Percentiles rank a stretch among this genome's conserved stretches.
Evolutionary conservation across 2,797 vertebrate genomes (phyloP).

Genomic region (Parauchenoglanis ngamensis): DNA sequence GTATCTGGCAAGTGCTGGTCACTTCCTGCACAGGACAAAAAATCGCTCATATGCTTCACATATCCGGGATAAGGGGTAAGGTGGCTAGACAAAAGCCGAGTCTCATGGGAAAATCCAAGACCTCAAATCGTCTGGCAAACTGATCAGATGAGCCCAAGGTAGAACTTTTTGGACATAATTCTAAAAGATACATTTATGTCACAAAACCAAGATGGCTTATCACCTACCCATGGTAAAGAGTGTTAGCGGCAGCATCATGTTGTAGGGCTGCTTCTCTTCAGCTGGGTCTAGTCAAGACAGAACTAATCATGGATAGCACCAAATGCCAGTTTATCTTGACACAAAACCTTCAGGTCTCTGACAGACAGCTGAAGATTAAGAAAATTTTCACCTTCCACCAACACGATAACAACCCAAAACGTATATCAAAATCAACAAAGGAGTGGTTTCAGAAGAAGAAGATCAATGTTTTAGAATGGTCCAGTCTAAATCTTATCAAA

Average conservation of each 20-base stretch:
- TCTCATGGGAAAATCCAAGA: neutral
- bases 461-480: neutral
- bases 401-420: neutral
- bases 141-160: neutral
- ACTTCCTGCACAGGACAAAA: neutral
- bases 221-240: neutral
- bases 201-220: neutral
- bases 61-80: neutral
- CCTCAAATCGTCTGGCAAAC: neutral
- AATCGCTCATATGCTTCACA: neutral
- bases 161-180: too few species aligned
- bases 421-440: neutral
- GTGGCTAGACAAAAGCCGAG: neutral
- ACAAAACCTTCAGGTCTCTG: neutral
- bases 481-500: neutral
- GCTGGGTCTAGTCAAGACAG: neutral
- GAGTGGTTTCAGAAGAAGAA: neutral
- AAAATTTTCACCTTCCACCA: neutral
- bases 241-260: neutral
- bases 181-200: neutral
- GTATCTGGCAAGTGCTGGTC: neutral
- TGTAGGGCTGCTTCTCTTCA: neutral
- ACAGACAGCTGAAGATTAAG: slow-evolving; percentile 1
- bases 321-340: neutral
- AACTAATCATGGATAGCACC: neutral